These are phyloP conservation scores for Podocnemis expansa DNA, from an alignment of 2,113 vertebrate species.

Conservation along the genomic window DNA sequence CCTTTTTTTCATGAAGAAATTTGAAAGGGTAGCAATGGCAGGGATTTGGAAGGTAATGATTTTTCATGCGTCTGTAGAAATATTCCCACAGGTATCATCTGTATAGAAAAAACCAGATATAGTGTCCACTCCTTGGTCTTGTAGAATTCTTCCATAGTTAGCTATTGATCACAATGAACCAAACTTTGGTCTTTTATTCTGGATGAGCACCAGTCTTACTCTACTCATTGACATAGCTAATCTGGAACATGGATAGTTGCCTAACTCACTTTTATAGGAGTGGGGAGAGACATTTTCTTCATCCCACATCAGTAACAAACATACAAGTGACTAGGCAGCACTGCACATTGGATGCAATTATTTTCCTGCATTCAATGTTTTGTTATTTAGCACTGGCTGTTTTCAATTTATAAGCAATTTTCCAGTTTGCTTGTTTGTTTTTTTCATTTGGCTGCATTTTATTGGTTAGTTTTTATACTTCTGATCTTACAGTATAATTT, in stretches of 20 bases:
- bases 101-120: neutral
- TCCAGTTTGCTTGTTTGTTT: neutral
- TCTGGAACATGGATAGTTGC: neutral
- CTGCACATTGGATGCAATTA: neutral
- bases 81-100: neutral
- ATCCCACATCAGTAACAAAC: neutral
- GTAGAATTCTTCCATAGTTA: neutral
- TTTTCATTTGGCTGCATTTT: neutral
- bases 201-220: neutral
- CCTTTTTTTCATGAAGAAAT: neutral
- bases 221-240: neutral
- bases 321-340: fast-evolving
- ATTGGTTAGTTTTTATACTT: slow-evolving; percentile 55
- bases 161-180: neutral
- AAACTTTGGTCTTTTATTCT: neutral
- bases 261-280: neutral
- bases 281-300: neutral
- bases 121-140: neutral
- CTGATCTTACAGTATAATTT: neutral
- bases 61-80: neutral
- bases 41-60: neutral
- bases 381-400: neutral
- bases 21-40: neutral
- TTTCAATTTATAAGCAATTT: neutral
- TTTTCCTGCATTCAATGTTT: neutral